Evolutionary conservation across 2,113 vertebrate species (phyloP), one percentile per base, ranked within the genome.

Genomic region (Chrysochloris asiatica): DNA sequence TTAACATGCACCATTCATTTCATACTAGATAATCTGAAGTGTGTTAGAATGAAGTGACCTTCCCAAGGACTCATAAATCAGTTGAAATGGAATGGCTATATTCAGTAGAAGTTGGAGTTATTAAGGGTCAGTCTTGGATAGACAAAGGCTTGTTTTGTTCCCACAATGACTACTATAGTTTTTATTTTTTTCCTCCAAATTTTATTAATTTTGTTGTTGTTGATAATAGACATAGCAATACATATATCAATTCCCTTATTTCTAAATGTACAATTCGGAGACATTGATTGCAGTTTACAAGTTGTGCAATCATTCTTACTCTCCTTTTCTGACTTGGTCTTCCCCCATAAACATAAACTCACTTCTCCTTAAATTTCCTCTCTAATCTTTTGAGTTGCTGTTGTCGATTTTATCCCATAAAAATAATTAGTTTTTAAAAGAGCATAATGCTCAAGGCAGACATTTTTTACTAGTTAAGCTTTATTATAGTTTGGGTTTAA

Each of bases 71-170:
- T 63, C 50, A 82, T 73, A 45, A 81, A 73, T 43, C 36, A 65
- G 52, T 67, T 41, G 14, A 88, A 67, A 85, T 36, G 7, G 24
- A 59, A 50, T 81, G 14, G 41, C 52, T 50, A 45, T 69, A 87
- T 88, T 91, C n/a, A 83, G 11, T 83, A 72, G 54, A 84, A 86
- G 63, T 50, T 94, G 77, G 41, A 83, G 8, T 21, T 69, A 67
- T 73, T 12, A 45, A 86, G 10, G 50, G 19, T 90, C 8, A 36
- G 22, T 83, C 59, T 79, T 47, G 30, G 77, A 65, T 26, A 91
- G 13, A 6, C 33, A 88, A 22, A 88, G n/a, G 50, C 69, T 78
- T 75, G 33, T 80, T 85, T 93, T 71, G n/a, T 93, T 86, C 86
- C 50, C 91, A 85, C 69, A 24, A 75, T 50, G 47, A 19, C 3